Conservation (phyloP, 2,797 vertebrate genomes). For the Chelmon rostratus region DNA sequence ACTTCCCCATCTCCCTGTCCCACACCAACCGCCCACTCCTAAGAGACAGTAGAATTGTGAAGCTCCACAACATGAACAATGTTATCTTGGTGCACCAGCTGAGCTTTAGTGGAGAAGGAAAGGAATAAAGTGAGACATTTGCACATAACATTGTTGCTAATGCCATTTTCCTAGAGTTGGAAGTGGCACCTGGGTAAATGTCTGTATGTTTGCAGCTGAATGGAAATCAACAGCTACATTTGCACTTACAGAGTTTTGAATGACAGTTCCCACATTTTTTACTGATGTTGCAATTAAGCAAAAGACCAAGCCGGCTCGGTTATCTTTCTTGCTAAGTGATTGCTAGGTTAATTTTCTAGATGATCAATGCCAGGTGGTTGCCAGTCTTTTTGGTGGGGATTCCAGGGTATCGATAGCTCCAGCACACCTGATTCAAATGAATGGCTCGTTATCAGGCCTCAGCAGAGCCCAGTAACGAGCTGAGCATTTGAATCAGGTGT, state of each 20-base stretch:
- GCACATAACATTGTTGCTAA: constrained; percentile 50
- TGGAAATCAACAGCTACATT: constrained; percentile 34
- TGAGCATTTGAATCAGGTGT: no score
- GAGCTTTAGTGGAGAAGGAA: constrained; percentile 61
- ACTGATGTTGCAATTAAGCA: not conserved
- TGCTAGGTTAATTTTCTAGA: not conserved
- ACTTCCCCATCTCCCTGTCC: constrained; percentile 38
- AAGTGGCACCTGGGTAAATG: constrained; percentile 42
- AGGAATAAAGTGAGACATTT: constrained; percentile 64
- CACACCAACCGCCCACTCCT: constrained; percentile 53
- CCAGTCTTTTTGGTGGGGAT: not conserved
- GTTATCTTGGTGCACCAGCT: constrained; percentile 72
- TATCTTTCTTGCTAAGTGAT: not conserved
- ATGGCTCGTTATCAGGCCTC: no score
- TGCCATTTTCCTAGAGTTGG: constrained; percentile 24
- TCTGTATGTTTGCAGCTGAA: constrained; percentile 13
- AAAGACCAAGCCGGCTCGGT: no score
- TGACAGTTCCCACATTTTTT: not conserved
- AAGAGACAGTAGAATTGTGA: constrained; percentile 52
- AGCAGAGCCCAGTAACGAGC: no score
- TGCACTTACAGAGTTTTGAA: constrained; percentile 4
- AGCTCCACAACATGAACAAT: constrained; percentile 65
- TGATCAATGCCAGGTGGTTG: not conserved
- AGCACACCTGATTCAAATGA: no score
- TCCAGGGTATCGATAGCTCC: not conserved